Evolutionary conservation across 2,113 vertebrate genomes (phyloP).

Genomic region (Uria lomvia): DNA sequence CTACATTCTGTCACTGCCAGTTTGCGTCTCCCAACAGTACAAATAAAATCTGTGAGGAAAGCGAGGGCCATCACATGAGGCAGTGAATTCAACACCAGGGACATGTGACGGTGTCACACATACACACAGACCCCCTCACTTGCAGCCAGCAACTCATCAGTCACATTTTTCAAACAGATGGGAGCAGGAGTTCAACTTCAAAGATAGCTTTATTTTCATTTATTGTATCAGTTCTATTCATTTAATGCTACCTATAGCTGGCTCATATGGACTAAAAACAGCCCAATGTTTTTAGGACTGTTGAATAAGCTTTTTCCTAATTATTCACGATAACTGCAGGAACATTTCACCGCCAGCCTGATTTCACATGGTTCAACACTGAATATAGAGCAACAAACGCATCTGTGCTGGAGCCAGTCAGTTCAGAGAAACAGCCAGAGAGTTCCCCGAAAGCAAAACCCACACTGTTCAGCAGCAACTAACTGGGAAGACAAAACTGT

Average conservation of each 20-base stretch:
- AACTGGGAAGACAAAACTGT: neutral
- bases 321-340: neutral
- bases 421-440: neutral
- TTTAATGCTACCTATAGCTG: neutral
- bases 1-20: neutral
- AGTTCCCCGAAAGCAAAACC: neutral
- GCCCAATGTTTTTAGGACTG: neutral
- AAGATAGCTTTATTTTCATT: neutral
- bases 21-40: neutral
- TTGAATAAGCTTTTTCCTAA: neutral
- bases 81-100: neutral
- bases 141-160: neutral
- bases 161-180: neutral
- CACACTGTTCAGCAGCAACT: neutral
- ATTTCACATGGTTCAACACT: neutral
- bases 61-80: neutral
- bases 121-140: neutral
- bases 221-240: neutral
- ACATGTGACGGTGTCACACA: neutral
- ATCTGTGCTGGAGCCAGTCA: neutral
- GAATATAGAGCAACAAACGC: neutral
- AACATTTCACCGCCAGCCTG: neutral
- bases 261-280: neutral
- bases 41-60: neutral
- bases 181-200: neutral